Base-by-base conservation (phyloP, 2,797 vertebrate species). In the Tokudaia muenninki region DNA sequence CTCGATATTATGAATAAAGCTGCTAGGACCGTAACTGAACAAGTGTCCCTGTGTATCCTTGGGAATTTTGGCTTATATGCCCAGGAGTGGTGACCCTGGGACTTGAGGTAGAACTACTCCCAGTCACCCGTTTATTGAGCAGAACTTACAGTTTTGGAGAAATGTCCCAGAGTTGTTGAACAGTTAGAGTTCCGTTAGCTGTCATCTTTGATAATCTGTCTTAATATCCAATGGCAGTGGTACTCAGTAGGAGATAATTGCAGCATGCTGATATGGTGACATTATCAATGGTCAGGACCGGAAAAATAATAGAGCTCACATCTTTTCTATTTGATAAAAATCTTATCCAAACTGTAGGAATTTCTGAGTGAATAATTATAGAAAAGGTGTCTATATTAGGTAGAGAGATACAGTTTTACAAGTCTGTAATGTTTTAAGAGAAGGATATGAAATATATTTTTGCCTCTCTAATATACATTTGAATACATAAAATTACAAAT, bases 331-430 rank as follows among this genome's bases (percentile, higher is more conserved):
- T 75, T 67, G 21, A 55, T 67, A 41, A 92, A 41, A 80, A 86
- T 26, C 17, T 59, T 67, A 67, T 41, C 34, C n/a, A 16, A 92
- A 24, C n/a, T 84, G 31, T 31, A 31, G 2, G 47, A 52, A 50
- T 70, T 6, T 7, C 3, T 47, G 4, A 26, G 26, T 55, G 50
- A 12, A 1, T 67, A 29, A 1, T 61, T 81, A 81, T 21, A 61
- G 6, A 10, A 44, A 44, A 34, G 3, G 9, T 37, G 2, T 21
- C 6, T 12, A 14, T 14, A 59, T 72, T 14, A n/a, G 0, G 6
- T 59, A 34, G 3, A 14, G 17, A 87, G 34, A 24, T 6, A 59
- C 11, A 61, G 11, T 44, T 34, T 59, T 19, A 75, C 1, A 10
- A 41, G 2, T 55, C 0, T 77, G 16, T 14, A 61, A 31, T 29